Conservation (phyloP, 2,888 invertebrate species). For the Pycnomerus fuliginosus region DNA sequence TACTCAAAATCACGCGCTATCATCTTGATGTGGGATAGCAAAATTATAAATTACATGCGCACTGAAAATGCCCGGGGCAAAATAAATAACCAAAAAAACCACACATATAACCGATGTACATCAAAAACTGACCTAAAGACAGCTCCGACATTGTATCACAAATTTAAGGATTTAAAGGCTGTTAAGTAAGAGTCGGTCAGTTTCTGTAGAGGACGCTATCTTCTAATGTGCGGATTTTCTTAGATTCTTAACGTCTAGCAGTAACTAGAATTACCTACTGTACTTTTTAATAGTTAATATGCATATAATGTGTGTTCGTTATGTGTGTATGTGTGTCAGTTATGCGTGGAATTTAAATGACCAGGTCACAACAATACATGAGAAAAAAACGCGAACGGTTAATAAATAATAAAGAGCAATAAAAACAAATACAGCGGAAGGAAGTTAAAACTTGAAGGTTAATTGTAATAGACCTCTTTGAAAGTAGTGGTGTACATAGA, state of each 20-base stretch:
- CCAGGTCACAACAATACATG: constrained; percentile 3
- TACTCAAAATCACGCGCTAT: constrained; percentile 29
- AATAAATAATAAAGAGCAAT: constrained; percentile 7
- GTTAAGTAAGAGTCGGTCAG: too few species aligned
- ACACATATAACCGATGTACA: too few species aligned
- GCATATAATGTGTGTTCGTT: constrained; percentile 18
- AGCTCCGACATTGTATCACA: too few species aligned
- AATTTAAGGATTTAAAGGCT: too few species aligned
- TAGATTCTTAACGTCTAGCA: constrained; percentile 7
- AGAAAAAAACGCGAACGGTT: constrained; percentile 4
- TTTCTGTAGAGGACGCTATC: too few species aligned
- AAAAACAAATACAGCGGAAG: constrained; percentile 4
- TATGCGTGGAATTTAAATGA: constrained; percentile 1
- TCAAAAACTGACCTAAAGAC: too few species aligned
- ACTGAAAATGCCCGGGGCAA: constrained; percentile 7
- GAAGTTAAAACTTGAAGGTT: neutral
- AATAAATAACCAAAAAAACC: constrained; percentile 12
- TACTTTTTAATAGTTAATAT: constrained; percentile 18
- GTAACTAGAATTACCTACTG: constrained; percentile 21
- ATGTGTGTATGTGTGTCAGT: constrained; percentile 5
- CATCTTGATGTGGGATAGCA: constrained; percentile 34
- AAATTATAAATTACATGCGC: constrained; percentile 31
- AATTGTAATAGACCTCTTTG: too few species aligned
- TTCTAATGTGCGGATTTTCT: too few species aligned
- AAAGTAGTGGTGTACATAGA: too few species aligned